A percentile compares a stretch with the other conserved stretches of the same genome.
Evolutionary conservation across 2,797 vertebrate species (phyloP).

Genomic region (Acanthiza pusilla): DNA sequence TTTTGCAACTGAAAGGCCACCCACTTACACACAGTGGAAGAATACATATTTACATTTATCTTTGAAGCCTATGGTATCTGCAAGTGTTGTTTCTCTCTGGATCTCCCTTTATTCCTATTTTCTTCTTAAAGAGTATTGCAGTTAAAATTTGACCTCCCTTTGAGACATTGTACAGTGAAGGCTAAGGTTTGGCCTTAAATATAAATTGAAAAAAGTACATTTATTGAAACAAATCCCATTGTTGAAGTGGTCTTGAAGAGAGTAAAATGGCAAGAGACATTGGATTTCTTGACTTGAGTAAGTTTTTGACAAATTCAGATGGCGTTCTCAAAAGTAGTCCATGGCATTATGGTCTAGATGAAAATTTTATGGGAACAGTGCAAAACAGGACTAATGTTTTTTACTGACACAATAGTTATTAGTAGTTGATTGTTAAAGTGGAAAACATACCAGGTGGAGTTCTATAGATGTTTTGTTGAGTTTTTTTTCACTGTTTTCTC

Average conservation of each 20-base stretch:
- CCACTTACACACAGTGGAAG: not conserved
- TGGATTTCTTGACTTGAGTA: not conserved
- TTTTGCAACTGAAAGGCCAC: not conserved
- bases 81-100: not conserved
- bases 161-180: not conserved
- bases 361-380: not conserved
- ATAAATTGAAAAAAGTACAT: not conserved
- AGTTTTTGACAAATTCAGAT: not conserved
- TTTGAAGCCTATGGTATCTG: not conserved
- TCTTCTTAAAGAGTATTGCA: not conserved
- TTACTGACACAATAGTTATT: not conserved
- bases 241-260: not conserved
- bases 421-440: not conserved
- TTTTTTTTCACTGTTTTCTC: not conserved
- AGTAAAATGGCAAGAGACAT: not conserved
- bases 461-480: not conserved
- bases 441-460: not conserved
- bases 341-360: not conserved
- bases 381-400: not conserved
- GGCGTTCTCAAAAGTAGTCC: not conserved
- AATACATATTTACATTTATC: not conserved
- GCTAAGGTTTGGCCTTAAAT: not conserved
- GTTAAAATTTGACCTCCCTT: not conserved
- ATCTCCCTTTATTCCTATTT: not conserved
- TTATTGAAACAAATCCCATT: not conserved